Conservation (phyloP, 2,797 vertebrate genomes). For the Percopsis omiscomaycus region DNA sequence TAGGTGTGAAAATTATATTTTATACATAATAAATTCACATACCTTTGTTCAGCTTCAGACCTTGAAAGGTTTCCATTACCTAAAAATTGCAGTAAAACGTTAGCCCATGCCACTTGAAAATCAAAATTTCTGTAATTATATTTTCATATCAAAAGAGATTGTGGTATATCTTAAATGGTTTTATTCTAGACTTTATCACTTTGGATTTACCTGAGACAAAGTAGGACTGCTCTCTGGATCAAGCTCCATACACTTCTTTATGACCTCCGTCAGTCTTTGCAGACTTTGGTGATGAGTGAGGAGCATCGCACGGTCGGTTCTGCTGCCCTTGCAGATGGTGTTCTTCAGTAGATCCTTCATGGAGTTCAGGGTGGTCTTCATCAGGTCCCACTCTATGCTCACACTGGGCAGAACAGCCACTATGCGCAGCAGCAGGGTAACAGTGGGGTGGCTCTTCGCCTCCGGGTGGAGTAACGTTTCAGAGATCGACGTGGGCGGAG, state of each 20-base stretch:
- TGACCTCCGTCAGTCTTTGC: slow-evolving; percentile 86
- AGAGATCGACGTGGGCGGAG: slow-evolving; percentile 89
- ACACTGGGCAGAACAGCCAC: slow-evolving; percentile 90
- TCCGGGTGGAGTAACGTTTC: slow-evolving; percentile 90
- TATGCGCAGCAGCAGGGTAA: slow-evolving; percentile 87
- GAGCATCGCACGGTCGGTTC: slow-evolving; percentile 84
- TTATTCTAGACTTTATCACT: background rate
- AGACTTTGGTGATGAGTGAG: slow-evolving; percentile 86
- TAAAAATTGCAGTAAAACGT: slow-evolving; percentile 19
- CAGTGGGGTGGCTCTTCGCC: slow-evolving; percentile 88
- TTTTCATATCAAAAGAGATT: background rate
- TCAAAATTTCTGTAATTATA: background rate
- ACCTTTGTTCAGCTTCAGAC: slow-evolving; percentile 64
- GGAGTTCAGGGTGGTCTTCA: slow-evolving; percentile 86
- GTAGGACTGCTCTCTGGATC: slow-evolving; percentile 78
- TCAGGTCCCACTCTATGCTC: slow-evolving; percentile 90
- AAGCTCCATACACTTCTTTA: slow-evolving; percentile 86
- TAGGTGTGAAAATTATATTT: no score
- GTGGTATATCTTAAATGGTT: background rate
- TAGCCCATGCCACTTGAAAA: slow-evolving; percentile 9
- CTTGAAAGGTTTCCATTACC: slow-evolving; percentile 61
- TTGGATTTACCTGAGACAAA: slow-evolving; percentile 71
- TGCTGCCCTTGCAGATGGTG: slow-evolving; percentile 82
- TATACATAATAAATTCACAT: slow-evolving; percentile 33
- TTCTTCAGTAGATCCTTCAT: slow-evolving; percentile 85